Conservation (phyloP, 2,797 vertebrate genomes). For the Pachyuromys duprasi region DNA sequence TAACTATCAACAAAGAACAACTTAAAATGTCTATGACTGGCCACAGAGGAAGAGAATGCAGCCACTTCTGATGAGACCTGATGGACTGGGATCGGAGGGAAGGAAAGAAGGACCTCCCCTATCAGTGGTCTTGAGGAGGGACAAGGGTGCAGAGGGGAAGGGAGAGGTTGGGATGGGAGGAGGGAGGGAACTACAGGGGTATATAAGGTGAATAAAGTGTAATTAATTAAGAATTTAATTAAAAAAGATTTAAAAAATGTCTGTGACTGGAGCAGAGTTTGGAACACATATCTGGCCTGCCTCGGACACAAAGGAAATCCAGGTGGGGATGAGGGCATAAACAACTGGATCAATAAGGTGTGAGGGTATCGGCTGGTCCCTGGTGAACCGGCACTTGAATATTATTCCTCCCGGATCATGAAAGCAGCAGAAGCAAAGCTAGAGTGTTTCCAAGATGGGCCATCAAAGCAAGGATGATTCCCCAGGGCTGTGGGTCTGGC, state of each 20-base stretch:
- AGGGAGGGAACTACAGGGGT: too few species aligned
- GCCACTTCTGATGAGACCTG: too few species aligned
- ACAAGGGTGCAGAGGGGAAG: too few species aligned
- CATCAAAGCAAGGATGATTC: not conserved
- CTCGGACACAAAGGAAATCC: not conserved
- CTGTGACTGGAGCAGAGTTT: not conserved
- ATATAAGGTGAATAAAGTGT: too few species aligned
- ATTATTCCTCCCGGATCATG: not conserved
- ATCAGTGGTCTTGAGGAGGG: too few species aligned
- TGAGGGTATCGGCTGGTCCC: not conserved
- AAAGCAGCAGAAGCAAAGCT: not conserved
- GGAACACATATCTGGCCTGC: not conserved
- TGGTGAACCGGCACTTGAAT: not conserved
- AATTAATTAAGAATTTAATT: too few species aligned
- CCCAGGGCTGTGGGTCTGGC: not conserved
- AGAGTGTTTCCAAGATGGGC: not conserved
- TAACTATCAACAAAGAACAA: slow-evolving; percentile 2
- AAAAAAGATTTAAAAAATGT: too few species aligned
- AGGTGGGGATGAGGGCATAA: not conserved
- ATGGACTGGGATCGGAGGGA: too few species aligned
- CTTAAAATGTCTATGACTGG: not conserved
- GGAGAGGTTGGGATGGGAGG: too few species aligned
- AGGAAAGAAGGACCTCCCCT: too few species aligned
- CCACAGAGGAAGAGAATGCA: too few species aligned
- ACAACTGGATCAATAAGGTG: not conserved